These are phyloP conservation scores for Zaprionus davidi DNA, from an alignment of 1,140 invertebrate species.

Conservation along the genomic window DNA sequence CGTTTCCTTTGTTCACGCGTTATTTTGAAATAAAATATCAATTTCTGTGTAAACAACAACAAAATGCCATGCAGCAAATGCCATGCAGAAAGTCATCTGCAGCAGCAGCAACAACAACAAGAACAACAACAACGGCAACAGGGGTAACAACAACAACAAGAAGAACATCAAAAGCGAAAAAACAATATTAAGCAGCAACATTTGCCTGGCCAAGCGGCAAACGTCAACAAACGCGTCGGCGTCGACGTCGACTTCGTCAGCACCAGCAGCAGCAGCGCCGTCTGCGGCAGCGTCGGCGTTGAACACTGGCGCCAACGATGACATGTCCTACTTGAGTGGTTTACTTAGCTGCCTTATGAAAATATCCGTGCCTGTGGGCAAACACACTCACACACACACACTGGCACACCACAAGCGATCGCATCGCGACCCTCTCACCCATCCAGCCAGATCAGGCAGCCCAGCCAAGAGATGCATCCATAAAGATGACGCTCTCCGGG, in stretches of 20 bases:
- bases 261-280: neutral
- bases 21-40: constrained; percentile 84
- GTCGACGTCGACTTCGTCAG: neutral
- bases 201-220: constrained; percentile 18
- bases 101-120: constrained; percentile 20
- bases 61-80: constrained; percentile 40
- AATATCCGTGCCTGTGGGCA: constrained; percentile 81
- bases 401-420: constrained; percentile 16
- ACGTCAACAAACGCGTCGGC: constrained; percentile 1
- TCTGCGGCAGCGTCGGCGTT: constrained; percentile 56
- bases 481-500: constrained; percentile 39
- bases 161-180: constrained; percentile 28
- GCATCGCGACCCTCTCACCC: constrained; percentile 49
- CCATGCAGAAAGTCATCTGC: constrained; percentile 49
- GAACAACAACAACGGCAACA: constrained; percentile 19
- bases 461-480: constrained; percentile 44
- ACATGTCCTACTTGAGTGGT: constrained; percentile 84
- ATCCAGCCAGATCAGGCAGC: constrained; percentile 31
- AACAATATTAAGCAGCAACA: constrained; percentile 20
- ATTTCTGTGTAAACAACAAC: constrained; percentile 84
- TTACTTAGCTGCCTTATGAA: constrained; percentile 84
- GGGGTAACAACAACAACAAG: constrained; percentile 30
- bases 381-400: constrained; percentile 57
- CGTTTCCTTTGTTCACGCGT: constrained; percentile 48
- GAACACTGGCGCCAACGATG: constrained; percentile 82